Evolutionary conservation across 2,888 invertebrate genomes (phyloP).

Genomic region (Spodoptera exigua): DNA sequence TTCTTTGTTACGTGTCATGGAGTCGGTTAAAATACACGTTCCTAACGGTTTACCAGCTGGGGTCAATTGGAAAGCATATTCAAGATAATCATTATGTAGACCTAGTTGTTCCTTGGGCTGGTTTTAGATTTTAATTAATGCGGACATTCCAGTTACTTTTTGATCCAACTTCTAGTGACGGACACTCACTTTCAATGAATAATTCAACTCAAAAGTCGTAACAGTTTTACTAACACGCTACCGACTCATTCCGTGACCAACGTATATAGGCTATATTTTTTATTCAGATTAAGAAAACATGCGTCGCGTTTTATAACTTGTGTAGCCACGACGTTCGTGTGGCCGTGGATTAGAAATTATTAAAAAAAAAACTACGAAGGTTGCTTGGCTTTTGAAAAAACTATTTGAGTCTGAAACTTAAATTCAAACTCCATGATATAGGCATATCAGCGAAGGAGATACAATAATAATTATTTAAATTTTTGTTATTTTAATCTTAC

Average conservation of each 20-base stretch:
- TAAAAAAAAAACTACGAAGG: too few relatives aligned
- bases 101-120: conserved; percentile 34
- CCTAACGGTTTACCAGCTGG: conserved; percentile 29
- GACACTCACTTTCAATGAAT: conserved; percentile 30
- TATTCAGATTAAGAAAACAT: conserved; percentile 18
- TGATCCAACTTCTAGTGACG: conserved; percentile 18
- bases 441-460: too few relatives aligned
- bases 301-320: conserved; percentile 8
- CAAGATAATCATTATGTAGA: conserved; percentile 21
- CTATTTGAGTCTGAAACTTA: too few relatives aligned
- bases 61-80: conserved; percentile 28
- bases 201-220: conserved; percentile 26
- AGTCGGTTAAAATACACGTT: conserved; percentile 28
- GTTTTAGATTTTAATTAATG: conserved; percentile 27
- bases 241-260: conserved; percentile 32
- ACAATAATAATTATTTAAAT: too few relatives aligned
- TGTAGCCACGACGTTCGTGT: conserved; percentile 8
- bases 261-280: conserved; percentile 21
- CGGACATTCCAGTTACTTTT: conserved; percentile 25
- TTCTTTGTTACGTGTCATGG: conserved; percentile 13
- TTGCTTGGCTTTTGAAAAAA: too few relatives aligned
- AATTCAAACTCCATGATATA: too few relatives aligned
- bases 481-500: too few relatives aligned
- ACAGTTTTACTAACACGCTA: conserved; percentile 41
- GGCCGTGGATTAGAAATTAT: too few relatives aligned